Base-by-base conservation (phyloP, 1,140 invertebrate genomes). In the Archivesica marissinica region DNA sequence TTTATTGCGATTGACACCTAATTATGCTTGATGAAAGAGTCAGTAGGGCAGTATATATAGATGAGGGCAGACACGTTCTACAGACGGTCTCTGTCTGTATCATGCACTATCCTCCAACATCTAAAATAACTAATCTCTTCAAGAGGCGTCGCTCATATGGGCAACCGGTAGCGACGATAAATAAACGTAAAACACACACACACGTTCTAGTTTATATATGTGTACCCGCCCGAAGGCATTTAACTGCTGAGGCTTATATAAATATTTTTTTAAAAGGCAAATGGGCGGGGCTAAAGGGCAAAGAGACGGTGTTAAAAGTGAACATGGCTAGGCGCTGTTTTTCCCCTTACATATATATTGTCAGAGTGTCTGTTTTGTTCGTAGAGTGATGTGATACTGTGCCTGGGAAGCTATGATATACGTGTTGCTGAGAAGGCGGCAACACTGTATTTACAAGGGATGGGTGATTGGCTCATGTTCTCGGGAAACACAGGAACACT, bases 311-410 rank as follows among this genome's bases (percentile, higher is more conserved):
- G 20, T 50, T 20, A 30, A 7, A 68, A 38, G 11, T 30, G 7
- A 20, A 23, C 23, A 4, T 25, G 64, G 6, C 7, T 68, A 68
- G 9, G 4, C 25, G 30, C 23, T 23, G 11, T 61, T 20, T 15
- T 11, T 61, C 25, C 59, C 13, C n/a, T 13, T 50, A 50, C n/a
- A 13, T 50, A 13, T 50, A 13, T 13, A 13, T 50, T 13, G 47
- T 7, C 20, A 2, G 4, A 39, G n/a, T n/a, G n/a, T n/a, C 50
- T 33, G 30, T 74, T 74, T 64, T 47, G 47, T 59, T 72, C 86
- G 20, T 52, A 92, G 91, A 88, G 89, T 88, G 88, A 92, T 41
- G 64, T 91, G 6, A 91, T 92, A 38, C 66, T 91, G 56, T 90
- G 87, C 11, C 70, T 91, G 1, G 90, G 91, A 38, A 91, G 89